Conservation (phyloP, 2,113 vertebrate genomes). For the Nothobranchius furzeri region DNA sequence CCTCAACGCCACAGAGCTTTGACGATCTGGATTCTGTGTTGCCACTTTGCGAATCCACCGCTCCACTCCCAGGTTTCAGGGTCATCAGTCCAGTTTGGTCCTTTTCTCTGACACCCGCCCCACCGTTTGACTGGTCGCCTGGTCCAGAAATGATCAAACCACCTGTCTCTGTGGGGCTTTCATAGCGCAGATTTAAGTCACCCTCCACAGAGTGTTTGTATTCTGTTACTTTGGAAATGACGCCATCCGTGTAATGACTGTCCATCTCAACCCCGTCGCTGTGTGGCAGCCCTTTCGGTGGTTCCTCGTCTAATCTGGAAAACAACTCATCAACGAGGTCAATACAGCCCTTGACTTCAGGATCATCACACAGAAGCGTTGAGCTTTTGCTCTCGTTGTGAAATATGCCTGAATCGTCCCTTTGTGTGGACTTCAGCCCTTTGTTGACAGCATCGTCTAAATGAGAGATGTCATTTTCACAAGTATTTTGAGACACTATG, state of each 20-base stretch:
- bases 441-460: slow-evolving; percentile 31
- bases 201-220: slow-evolving; percentile 45
- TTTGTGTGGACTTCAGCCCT: slow-evolving; percentile 46
- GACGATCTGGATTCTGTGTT: slow-evolving; percentile 61
- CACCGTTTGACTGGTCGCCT: slow-evolving; percentile 43
- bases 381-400: slow-evolving; percentile 42
- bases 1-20: slow-evolving; percentile 51
- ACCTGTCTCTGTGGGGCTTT: slow-evolving; percentile 46
- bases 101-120: slow-evolving; percentile 34
- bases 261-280: slow-evolving; percentile 41
- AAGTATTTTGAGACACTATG: slow-evolving; percentile 10
- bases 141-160: slow-evolving; percentile 38
- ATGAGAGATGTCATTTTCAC: slow-evolving; percentile 34
- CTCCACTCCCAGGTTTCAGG: slow-evolving; percentile 40
- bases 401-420: slow-evolving; percentile 65
- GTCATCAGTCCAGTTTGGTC: slow-evolving; percentile 28
- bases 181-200: slow-evolving; percentile 45
- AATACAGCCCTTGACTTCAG: slow-evolving; percentile 58
- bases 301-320: slow-evolving; percentile 68
- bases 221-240: slow-evolving; percentile 64
- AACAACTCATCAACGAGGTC: slow-evolving; percentile 74
- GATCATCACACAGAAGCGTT: slow-evolving; percentile 28
- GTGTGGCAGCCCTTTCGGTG: slow-evolving; percentile 56
- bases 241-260: slow-evolving; percentile 57
- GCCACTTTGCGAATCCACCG: slow-evolving; percentile 33